phyloP scores from a whole-genome alignment of 2,888 invertebrate species.

The Heliothis peltigera region DNA sequence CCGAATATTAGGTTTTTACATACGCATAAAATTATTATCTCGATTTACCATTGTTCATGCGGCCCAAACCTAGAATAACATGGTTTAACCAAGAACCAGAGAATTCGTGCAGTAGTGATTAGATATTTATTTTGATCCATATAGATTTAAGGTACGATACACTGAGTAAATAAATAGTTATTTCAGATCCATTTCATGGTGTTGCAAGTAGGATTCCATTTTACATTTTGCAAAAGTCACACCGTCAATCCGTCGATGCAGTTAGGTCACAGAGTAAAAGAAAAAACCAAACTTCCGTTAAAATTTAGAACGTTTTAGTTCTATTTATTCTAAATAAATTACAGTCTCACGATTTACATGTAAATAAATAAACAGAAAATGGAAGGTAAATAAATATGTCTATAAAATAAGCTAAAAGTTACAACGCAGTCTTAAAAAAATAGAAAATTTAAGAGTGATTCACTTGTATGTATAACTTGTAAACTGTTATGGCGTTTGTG shows the following conservation, averaged over 20 bases:
- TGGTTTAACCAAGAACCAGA: too few species aligned
- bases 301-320: slow-evolving; percentile 60
- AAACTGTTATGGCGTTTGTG: slow-evolving; percentile 89
- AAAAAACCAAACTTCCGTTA: slow-evolving; percentile 66
- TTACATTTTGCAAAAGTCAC: neutral
- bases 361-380: slow-evolving; percentile 48
- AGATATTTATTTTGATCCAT: too few species aligned
- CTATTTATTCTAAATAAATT: slow-evolving; percentile 49
- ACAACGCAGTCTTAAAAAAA: slow-evolving; percentile 15
- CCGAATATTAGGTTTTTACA: too few species aligned
- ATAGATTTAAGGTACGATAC: too few species aligned
- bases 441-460: slow-evolving; percentile 46
- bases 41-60: too few species aligned
- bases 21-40: too few species aligned
- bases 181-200: neutral
- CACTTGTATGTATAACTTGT: slow-evolving; percentile 64
- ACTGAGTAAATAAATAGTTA: too few species aligned
- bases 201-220: neutral
- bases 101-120: too few species aligned
- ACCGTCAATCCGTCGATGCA: neutral
- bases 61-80: too few species aligned
- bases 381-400: slow-evolving; percentile 59
- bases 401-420: neutral
- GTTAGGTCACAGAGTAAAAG: slow-evolving; percentile 43
- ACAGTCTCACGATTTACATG: slow-evolving; percentile 12